Percentiles rank a stretch among this genome's conserved stretches.
These are phyloP conservation scores for Polypedilum vanderplanki DNA, from an alignment of 1,140 invertebrate genomes.

Conservation along the genomic window DNA sequence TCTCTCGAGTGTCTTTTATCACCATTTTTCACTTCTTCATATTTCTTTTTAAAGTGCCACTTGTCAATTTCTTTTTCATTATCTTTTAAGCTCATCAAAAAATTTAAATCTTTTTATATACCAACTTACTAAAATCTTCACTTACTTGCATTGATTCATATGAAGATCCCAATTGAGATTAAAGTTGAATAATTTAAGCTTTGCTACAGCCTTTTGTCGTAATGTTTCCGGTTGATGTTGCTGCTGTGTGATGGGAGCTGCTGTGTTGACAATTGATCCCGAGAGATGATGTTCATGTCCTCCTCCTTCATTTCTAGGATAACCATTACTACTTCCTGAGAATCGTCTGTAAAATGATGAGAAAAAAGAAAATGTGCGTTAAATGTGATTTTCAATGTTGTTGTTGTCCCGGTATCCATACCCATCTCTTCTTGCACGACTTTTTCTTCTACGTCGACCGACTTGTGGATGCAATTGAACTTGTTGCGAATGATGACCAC, in stretches of 20 bases:
- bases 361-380: background rate
- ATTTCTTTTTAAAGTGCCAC: no score
- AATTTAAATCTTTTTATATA: no score
- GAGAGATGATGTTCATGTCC: conserved; percentile 9
- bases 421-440: conserved; percentile 16
- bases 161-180: conserved; percentile 44
- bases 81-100: no score
- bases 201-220: conserved; percentile 43
- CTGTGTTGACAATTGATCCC: background rate
- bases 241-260: background rate
- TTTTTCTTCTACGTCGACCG: conserved; percentile 23
- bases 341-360: background rate
- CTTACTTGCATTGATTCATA: conserved; percentile 42
- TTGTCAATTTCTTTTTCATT: no score
- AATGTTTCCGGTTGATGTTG: conserved; percentile 32
- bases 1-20: no score
- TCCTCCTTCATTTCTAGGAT: background rate
- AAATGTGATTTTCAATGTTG: background rate
- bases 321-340: background rate
- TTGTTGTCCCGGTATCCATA: background rate
- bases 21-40: no score
- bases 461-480: conserved; percentile 24
- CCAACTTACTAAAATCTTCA: background rate
- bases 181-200: conserved; percentile 44
- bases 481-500: conserved; percentile 5